Percentiles rank a stretch among this genome's conserved stretches.
These are phyloP conservation scores for Diabrotica virgifera DNA, from an alignment of 1,140 invertebrate species.

Conservation along the genomic window DNA sequence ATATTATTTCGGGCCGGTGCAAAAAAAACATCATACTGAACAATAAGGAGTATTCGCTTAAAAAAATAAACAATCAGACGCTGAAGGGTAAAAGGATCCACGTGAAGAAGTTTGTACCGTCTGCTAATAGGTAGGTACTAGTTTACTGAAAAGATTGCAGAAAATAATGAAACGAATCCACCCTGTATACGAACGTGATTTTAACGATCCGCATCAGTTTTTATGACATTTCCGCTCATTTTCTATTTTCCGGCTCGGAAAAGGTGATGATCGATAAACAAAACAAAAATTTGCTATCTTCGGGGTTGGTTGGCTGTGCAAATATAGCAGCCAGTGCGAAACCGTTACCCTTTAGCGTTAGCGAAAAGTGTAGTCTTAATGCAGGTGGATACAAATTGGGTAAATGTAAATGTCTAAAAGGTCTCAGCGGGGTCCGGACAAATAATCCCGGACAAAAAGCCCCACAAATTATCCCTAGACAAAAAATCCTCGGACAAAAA, in stretches of 20 bases:
- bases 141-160: slow-evolving; percentile 14
- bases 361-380: too few species aligned
- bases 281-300: slow-evolving; percentile 16
- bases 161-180: slow-evolving; percentile 13
- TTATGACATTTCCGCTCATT: slow-evolving; percentile 29
- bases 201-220: slow-evolving; percentile 28
- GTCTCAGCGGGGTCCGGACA: too few species aligned
- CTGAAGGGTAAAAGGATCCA: neutral
- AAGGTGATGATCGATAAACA: slow-evolving; percentile 29
- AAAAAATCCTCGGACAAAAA: too few species aligned
- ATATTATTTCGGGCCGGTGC: too few species aligned
- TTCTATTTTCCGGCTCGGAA: slow-evolving; percentile 13
- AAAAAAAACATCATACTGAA: neutral
- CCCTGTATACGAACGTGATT: slow-evolving; percentile 24
- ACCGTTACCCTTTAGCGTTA: too few species aligned
- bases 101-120: too few species aligned
- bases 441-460: too few species aligned
- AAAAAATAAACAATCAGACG: too few species aligned
- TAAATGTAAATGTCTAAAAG: too few species aligned
- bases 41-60: neutral
- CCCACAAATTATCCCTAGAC: too few species aligned
- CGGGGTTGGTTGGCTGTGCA: neutral
- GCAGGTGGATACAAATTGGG: too few species aligned
- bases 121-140: too few species aligned
- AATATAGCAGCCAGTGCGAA: neutral